These are phyloP conservation scores for Spongilla lacustris DNA, from an alignment of 37 sponge, comb jelly and placozoan species.

Conservation along the genomic window DNA sequence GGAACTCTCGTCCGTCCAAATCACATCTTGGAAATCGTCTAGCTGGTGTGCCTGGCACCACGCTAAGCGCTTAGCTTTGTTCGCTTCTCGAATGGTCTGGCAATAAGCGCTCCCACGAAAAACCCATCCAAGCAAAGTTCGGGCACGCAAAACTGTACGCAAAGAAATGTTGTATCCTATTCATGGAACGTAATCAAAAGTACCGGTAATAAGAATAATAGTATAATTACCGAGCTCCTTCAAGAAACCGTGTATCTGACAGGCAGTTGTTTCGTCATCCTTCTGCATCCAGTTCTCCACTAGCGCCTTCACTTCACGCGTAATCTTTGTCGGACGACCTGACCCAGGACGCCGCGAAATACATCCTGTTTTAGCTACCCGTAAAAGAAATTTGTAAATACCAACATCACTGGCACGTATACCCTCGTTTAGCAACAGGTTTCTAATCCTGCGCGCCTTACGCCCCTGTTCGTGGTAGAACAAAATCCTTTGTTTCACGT, in stretches of 20 bases:
- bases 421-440: background rate
- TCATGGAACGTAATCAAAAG: no score
- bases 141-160: no score
- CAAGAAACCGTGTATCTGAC: slow-evolving; percentile 17
- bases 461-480: background rate
- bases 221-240: no score
- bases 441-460: no score
- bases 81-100: slow-evolving; percentile 26
- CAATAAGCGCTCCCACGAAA: slow-evolving; percentile 38
- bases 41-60: slow-evolving; percentile 5
- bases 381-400: no score
- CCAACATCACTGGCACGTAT: no score
- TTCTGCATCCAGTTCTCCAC: slow-evolving; percentile 14
- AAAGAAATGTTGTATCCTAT: no score
- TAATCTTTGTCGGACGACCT: slow-evolving; percentile 27
- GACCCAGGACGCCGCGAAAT: slow-evolving; percentile 25
- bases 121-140: slow-evolving; percentile 20
- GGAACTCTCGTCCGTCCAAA: slow-evolving; percentile 41
- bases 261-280: slow-evolving; percentile 47
- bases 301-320: background rate
- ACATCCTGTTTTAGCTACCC: background rate
- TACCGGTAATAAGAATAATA: no score
- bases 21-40: slow-evolving; percentile 15
- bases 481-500: background rate
- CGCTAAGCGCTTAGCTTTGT: background rate